Conservation (phyloP, 2,888 invertebrate species). For the Lasioglossum pauxillum region DNA sequence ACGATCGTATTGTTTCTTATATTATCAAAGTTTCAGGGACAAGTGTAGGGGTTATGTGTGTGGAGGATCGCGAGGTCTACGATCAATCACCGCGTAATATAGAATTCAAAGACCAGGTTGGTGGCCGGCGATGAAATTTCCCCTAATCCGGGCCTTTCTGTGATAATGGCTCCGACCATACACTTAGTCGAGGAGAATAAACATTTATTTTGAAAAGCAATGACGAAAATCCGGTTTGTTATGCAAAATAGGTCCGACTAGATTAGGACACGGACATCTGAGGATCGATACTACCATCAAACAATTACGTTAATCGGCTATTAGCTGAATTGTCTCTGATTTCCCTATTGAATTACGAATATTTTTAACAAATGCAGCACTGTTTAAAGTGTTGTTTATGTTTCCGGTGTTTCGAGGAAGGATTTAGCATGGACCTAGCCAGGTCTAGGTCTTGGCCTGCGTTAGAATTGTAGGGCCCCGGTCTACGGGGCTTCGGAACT, state of each 20-base stretch:
- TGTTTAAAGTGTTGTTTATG: neutral
- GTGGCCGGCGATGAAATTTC: conserved; percentile 19
- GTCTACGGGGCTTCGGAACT: conserved; percentile 29
- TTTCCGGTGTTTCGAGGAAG: neutral
- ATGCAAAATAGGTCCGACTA: no score
- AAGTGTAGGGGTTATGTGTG: neutral
- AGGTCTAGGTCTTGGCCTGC: neutral
- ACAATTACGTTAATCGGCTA: neutral
- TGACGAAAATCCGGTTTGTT: no score
- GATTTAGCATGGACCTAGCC: neutral
- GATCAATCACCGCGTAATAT: conserved; percentile 19
- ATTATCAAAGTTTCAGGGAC: neutral
- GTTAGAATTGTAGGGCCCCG: conserved; percentile 26
- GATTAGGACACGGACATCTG: no score
- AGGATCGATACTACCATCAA: no score
- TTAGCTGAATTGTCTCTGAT: neutral
- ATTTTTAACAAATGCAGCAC: neutral
- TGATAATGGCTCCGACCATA: neutral
- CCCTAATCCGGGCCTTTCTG: neutral
- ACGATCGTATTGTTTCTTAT: neutral
- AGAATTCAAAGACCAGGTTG: conserved; percentile 27
- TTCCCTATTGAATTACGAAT: neutral
- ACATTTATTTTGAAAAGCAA: no score
- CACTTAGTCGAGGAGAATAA: no score
- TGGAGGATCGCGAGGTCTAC: neutral